A percentile compares a stretch with the other conserved stretches of the same genome.
phyloP scores from a whole-genome alignment of 2,113 vertebrate genomes.

The Tenrec ecaudatus region DNA sequence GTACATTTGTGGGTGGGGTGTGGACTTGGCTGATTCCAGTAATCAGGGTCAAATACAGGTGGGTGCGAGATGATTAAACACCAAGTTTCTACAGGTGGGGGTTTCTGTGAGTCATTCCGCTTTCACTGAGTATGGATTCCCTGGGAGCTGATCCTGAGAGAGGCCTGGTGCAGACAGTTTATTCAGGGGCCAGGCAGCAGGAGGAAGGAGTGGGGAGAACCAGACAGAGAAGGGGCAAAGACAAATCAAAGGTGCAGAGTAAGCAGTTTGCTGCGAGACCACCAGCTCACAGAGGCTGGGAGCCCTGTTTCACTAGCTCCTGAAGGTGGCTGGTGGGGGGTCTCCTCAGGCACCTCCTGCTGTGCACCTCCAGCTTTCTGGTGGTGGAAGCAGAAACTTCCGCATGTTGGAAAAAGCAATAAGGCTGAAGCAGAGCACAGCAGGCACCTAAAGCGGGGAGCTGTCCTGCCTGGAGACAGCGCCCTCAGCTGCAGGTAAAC shows the following conservation, averaged over 20 bases:
- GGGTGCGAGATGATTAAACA: no score
- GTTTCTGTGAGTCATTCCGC: no score
- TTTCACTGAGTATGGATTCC: no score
- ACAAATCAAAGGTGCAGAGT: neutral
- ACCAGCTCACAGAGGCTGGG: neutral
- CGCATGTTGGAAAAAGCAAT: neutral
- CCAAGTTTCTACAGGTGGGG: no score
- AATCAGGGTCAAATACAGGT: no score
- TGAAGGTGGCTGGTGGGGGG: neutral
- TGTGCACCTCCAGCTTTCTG: neutral
- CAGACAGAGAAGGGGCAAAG: neutral
- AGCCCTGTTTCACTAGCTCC: neutral
- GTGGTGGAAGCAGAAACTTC: neutral
- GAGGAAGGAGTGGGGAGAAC: neutral
- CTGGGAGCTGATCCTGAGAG: no score
- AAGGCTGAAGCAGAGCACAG: neutral
- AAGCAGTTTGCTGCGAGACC: neutral
- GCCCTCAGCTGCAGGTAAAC: no score
- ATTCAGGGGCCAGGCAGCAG: no score
- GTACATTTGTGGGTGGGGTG: no score
- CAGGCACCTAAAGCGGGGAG: neutral
- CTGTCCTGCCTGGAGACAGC: neutral
- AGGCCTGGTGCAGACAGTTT: no score
- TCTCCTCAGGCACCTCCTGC: neutral
- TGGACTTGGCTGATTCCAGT: no score